Conservation (phyloP, 1,140 invertebrate species). For the Tribolium castaneum region DNA sequence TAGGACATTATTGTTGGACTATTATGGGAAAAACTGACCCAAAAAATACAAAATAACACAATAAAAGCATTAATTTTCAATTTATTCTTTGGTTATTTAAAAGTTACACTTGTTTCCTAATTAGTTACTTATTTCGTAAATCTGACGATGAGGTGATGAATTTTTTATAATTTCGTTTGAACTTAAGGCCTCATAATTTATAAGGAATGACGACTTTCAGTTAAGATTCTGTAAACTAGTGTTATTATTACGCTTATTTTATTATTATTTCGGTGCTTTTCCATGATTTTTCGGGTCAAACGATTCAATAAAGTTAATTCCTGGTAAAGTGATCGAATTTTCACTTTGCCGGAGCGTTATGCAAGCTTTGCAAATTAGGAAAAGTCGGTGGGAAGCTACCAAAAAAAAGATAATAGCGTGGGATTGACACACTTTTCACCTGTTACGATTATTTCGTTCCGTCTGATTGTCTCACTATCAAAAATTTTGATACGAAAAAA, state of each 20-base stretch:
- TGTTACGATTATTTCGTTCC: not conserved
- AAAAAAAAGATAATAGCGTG: conserved; percentile 24
- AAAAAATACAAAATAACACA: too few relatives aligned
- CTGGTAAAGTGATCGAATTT: not conserved
- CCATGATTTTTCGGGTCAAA: conserved; percentile 1
- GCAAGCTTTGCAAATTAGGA: conserved; percentile 18
- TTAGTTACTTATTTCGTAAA: too few relatives aligned
- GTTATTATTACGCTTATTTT: not conserved
- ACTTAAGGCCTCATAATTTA: too few relatives aligned
- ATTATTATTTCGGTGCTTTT: conserved; percentile 1
- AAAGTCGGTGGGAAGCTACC: conserved; percentile 19
- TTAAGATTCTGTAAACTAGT: too few relatives aligned
- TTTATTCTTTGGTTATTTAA: too few relatives aligned
- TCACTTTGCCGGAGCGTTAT: not conserved
- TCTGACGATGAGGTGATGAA: too few relatives aligned
- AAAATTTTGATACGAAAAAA: not conserved
- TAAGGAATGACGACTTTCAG: too few relatives aligned
- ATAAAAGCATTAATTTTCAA: too few relatives aligned
- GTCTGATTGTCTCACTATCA: not conserved
- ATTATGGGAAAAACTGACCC: too few relatives aligned
- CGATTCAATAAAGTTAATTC: not conserved
- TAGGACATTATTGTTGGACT: too few relatives aligned
- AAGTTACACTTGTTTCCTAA: too few relatives aligned
- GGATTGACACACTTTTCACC: conserved; percentile 16
- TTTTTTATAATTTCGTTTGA: too few relatives aligned